Conservation (phyloP, 2,888 invertebrate genomes). For the Callinectes sapidus region DNA sequence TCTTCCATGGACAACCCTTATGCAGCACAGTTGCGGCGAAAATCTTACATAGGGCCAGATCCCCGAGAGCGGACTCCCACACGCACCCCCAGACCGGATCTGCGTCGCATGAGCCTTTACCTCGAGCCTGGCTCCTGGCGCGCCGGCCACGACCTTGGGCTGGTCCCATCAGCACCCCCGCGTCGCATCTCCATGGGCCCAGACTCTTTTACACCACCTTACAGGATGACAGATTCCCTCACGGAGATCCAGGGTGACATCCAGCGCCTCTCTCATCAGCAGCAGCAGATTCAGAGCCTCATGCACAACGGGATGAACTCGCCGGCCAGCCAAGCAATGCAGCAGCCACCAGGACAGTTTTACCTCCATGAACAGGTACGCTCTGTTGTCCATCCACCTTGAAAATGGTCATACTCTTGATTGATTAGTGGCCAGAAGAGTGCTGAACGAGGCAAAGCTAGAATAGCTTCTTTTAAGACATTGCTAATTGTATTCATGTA, state of each 20-base stretch:
- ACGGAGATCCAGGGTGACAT: slow-evolving; percentile 96
- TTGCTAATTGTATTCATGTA: neutral
- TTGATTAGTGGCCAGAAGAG: neutral
- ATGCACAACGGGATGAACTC: slow-evolving; percentile 72
- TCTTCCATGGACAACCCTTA: slow-evolving; percentile 63
- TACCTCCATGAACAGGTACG: slow-evolving; percentile 73
- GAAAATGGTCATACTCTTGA: neutral
- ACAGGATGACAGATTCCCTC: slow-evolving; percentile 93
- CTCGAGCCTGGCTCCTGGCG: slow-evolving; percentile 69
- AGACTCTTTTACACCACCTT: slow-evolving; percentile 73
- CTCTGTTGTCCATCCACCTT: neutral
- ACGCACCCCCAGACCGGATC: slow-evolving; percentile 62
- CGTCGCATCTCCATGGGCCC: slow-evolving; percentile 59
- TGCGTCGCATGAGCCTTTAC: slow-evolving; percentile 71
- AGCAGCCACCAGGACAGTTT: slow-evolving; percentile 75
- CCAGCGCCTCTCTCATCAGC: slow-evolving; percentile 89
- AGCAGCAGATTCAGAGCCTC: slow-evolving; percentile 83
- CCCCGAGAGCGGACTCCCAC: slow-evolving; percentile 49
- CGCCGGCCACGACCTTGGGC: slow-evolving; percentile 28
- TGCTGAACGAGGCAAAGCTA: neutral
- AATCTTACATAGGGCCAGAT: slow-evolving; percentile 55
- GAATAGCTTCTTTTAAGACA: neutral
- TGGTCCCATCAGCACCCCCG: slow-evolving; percentile 49
- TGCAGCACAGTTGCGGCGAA: slow-evolving; percentile 62
- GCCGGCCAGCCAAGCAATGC: slow-evolving; percentile 74